Evolutionary conservation across 2,797 vertebrate species (phyloP).

Genomic region (Epinephelus awoara): DNA sequence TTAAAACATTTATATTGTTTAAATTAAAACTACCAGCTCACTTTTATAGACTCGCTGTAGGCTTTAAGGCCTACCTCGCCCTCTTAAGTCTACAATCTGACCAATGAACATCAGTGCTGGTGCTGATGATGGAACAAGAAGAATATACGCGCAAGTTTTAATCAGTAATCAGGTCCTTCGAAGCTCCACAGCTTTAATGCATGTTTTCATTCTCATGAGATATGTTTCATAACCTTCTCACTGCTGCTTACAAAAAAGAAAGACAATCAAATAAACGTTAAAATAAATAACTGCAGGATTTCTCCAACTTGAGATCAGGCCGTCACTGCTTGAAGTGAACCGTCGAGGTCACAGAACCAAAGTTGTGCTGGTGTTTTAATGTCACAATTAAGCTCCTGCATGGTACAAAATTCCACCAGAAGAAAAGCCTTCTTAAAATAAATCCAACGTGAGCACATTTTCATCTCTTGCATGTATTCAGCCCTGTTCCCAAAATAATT

Average conservation of each 20-base stretch:
- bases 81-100: neutral
- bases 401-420: neutral
- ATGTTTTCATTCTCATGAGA: neutral
- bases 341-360: neutral
- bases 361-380: neutral
- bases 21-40: neutral
- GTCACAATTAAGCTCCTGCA: neutral
- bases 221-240: neutral
- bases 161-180: neutral
- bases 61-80: constrained; percentile 6
- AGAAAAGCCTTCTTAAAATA: neutral
- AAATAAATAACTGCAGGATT: neutral
- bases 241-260: neutral
- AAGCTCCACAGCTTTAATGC: neutral
- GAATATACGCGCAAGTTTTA: neutral
- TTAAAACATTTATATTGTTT: neutral
- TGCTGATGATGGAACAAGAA: neutral
- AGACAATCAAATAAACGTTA: neutral
- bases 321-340: neutral
- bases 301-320: neutral
- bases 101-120: too few relatives aligned
- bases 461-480: neutral
- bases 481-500: neutral
- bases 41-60: neutral
- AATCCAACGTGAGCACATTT: neutral